Base-by-base conservation (phyloP, 2,113 vertebrate species). In the Dicaeum eximium region DNA sequence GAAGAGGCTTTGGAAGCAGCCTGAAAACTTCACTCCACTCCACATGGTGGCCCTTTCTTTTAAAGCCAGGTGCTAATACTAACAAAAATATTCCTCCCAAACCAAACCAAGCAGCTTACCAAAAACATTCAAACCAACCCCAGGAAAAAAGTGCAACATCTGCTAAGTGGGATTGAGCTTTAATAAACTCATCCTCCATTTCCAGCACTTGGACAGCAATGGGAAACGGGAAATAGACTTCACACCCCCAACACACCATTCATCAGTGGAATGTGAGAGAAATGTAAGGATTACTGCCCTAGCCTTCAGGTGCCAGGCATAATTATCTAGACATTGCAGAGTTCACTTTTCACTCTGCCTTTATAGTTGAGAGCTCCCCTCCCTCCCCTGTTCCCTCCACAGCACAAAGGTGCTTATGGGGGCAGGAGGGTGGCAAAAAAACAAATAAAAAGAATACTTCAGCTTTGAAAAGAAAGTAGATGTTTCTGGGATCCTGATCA, bases 131-230 rank as follows among this genome's bases (percentile, higher is more conserved):
- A 57, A n/a, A 30, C 16, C 23, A 70, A 24, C 7, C 6, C 18
- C 17, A 27, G 27, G 14, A 38, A 38, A 51, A 84, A 62, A 22
- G 15, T 10, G 7, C 17, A 66, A 80, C 69, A 88, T 96, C 87
- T 95, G 91, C 51, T 92, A 78, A 72, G 16, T 90, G 50, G 27
- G 38, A 71, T 2, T 56, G 72, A 92, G 54, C 7, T 89, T 92
- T 86, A 65, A 48, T 80, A 88, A 92, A 7, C 65, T 80, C 64
- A 77, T 88, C 81, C 70, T 62, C 57, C 82, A 81, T 54, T 80
- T 97, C 90, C 95, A 96, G 93, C 89, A 80, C 80, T 94, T 95
- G 92, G 93, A 92, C 86, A 95, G 88, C 75, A 89, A 94, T 85
- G 57, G 77, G 74, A 88, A 92, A 94, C 3, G 19, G 85, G 77